phyloP scores from a whole-genome alignment of 2,113 vertebrate species.

The Agapornis roseicollis region DNA sequence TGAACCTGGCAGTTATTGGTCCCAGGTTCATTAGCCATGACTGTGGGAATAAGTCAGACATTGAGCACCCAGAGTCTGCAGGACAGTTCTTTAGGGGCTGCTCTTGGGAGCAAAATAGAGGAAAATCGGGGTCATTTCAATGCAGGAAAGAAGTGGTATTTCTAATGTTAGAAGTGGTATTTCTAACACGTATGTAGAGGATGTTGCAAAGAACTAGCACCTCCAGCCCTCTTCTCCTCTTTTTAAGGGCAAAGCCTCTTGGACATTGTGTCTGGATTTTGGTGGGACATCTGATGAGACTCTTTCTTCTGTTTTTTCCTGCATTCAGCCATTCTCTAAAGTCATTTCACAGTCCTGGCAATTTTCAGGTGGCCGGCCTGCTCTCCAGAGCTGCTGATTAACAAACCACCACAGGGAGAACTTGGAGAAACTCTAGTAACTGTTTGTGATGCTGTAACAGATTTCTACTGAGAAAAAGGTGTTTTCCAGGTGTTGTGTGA shows the following conservation, averaged over 20 bases:
- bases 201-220: not conserved
- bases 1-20: not conserved
- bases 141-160: not conserved
- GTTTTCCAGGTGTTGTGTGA: not conserved
- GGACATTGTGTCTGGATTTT: not conserved
- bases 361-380: not conserved
- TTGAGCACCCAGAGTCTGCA: not conserved
- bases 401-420: not conserved
- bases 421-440: not conserved
- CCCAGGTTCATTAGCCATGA: not conserved
- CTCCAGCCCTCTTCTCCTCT: not conserved
- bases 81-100: not conserved
- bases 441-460: not conserved
- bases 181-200: not conserved
- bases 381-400: not conserved
- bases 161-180: not conserved
- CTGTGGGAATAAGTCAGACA: not conserved
- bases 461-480: not conserved
- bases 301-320: not conserved
- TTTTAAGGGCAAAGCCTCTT: not conserved
- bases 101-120: not conserved
- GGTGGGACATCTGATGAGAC: not conserved
- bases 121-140: not conserved
- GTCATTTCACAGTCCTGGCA: not conserved
- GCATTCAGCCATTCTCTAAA: not conserved